Evolutionary conservation across 2,797 vertebrate genomes (phyloP), one percentile per base, ranked within the genome.

Genomic region (Trachurus trachurus): DNA sequence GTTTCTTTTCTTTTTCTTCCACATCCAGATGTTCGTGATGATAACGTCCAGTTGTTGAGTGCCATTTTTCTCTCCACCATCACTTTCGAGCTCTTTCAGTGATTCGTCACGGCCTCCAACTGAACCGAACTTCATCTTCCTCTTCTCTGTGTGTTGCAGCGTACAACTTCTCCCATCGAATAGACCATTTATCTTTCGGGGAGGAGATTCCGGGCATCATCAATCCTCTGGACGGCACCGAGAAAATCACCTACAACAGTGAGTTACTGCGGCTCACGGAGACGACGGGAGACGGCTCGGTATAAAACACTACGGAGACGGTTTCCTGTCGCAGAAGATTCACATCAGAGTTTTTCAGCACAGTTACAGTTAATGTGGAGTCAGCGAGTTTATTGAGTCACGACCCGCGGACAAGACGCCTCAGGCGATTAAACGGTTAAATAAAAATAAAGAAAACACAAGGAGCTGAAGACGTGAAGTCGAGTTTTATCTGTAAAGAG

Each of bases 161-260:
- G 39, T 99, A 99, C 93, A 99, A 99, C 93, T 99, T 99, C 93
- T 99, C 98, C 86, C 98, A 99, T 61, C 97, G 98, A 86, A 98
- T 99, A 94, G 98, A 99, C 91, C 97, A 98, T 90, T 93, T 99
- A 74, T 99, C 98, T 67, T 99, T 99, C 74, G 98, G 98, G 61
- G 98, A 99, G 80, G 95, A 96, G 91, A 93, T 99, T 72, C 96
- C 97, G 1, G 98, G 97, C 81, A 96, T 99, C 91, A 96, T 99
- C 87, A 98, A 98, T 93, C 98, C 98, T 39, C 94, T 99, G 87
- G 98, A 99, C 76, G 96, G 98, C 90, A 98, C 97, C 4, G 98
- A 99, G 94, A 99, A 99, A 95, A 96, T 99, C 88, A 97, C 97
- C 71, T 79, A 89, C 34, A 97, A 97, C 93, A 96, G 98, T 98